phyloP scores from a whole-genome alignment of 2,888 invertebrate genomes.

The Phengaris alcon region DNA sequence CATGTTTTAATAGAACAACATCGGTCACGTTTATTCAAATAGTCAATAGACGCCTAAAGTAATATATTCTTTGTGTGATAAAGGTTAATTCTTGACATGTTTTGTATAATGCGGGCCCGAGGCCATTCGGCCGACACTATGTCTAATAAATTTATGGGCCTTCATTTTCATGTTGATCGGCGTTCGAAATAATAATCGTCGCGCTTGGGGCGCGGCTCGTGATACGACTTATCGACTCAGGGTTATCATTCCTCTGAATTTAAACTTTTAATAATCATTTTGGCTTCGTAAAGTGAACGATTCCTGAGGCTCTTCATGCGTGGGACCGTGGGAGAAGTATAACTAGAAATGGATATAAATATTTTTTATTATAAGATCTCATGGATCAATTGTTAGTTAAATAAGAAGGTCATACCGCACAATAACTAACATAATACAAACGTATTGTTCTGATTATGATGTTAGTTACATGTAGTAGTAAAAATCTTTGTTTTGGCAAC shows the following conservation, averaged over 20 bases:
- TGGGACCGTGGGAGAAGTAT: neutral
- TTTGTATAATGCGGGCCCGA: constrained; percentile 73
- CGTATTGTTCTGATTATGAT: no score
- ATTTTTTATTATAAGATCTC: neutral
- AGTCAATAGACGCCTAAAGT: constrained; percentile 48
- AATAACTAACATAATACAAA: no score
- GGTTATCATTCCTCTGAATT: constrained; percentile 30
- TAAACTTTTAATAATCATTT: constrained; percentile 20
- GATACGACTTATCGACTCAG: constrained; percentile 37
- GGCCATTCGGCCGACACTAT: constrained; percentile 74
- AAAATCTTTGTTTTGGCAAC: no score
- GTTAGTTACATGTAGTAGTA: no score
- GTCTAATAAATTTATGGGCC: constrained; percentile 79
- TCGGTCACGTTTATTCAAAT: constrained; percentile 50
- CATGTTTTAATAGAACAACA: constrained; percentile 36
- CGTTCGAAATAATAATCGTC: constrained; percentile 76
- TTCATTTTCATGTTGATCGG: constrained; percentile 78
- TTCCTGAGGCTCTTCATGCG: neutral
- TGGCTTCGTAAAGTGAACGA: neutral
- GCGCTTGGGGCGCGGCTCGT: constrained; percentile 67
- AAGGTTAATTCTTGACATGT: constrained; percentile 78
- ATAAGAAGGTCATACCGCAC: neutral
- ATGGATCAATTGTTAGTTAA: neutral
- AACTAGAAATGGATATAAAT: neutral
- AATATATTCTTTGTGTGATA: constrained; percentile 69